phyloP scores from a whole-genome alignment of 92 coral and sea anemone genomes.

The Actinernus sp. region DNA sequence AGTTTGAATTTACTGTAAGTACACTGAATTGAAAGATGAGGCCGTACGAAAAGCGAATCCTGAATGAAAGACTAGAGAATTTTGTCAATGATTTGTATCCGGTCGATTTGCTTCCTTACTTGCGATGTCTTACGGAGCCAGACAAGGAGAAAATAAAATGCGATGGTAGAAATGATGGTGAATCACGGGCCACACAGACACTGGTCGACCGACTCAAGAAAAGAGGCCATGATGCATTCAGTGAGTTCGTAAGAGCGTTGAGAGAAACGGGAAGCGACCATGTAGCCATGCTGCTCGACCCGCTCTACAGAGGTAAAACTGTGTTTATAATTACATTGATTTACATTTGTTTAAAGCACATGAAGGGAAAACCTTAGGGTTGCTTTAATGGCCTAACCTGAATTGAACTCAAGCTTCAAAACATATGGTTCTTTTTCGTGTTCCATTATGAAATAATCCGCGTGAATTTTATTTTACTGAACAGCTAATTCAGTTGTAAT shows the following conservation, averaged over 20 bases:
- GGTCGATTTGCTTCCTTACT: constrained; percentile 40
- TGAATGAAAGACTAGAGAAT: constrained; percentile 52
- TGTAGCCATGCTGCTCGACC: constrained; percentile 89
- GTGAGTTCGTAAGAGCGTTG: constrained; percentile 71
- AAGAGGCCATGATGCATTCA: constrained; percentile 68
- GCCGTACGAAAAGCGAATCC: constrained; percentile 39
- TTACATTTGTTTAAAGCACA: too few species aligned
- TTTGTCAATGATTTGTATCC: constrained; percentile 73
- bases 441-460: too few species aligned
- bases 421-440: too few species aligned
- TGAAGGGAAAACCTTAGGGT: too few species aligned
- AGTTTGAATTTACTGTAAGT: too few species aligned
- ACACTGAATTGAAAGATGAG: too few species aligned
- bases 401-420: too few species aligned
- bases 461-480: too few species aligned
- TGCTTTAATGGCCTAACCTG: too few species aligned
- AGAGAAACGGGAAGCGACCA: constrained; percentile 77
- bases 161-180: constrained; percentile 45
- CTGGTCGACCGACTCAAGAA: constrained; percentile 67
- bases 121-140: constrained; percentile 36
- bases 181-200: constrained; percentile 47
- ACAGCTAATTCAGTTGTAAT: too few species aligned
- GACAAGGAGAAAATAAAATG: constrained; percentile 65
- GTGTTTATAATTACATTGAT: too few species aligned
- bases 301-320: constrained; percentile 75